These are phyloP conservation scores for Poeciliopsis occidentalis DNA, from an alignment of 2,113 vertebrate genomes.

Conservation along the genomic window DNA sequence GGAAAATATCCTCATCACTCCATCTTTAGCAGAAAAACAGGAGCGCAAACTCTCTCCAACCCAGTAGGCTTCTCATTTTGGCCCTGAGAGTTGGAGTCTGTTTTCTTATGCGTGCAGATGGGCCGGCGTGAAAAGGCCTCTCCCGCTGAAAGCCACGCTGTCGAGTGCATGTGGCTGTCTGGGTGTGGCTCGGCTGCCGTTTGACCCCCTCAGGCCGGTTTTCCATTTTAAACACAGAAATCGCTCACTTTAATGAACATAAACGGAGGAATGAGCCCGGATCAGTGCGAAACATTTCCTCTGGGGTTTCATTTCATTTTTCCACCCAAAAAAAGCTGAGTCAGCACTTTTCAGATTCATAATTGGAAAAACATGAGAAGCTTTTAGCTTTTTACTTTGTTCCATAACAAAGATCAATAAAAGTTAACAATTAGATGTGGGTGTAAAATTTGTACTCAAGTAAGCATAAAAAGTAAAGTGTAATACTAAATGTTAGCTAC, in stretches of 20 bases:
- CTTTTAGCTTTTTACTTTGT: too few species aligned
- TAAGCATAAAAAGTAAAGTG: too few species aligned
- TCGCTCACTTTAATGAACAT: conserved; percentile 33
- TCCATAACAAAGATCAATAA: too few species aligned
- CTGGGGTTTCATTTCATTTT: not conserved
- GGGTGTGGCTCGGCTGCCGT: conserved; percentile 62
- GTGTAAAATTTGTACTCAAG: too few species aligned
- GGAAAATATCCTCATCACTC: conserved; percentile 67
- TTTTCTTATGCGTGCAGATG: conserved; percentile 74
- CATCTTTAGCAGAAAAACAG: conserved; percentile 32
- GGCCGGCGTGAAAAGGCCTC: conserved; percentile 67
- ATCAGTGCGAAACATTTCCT: not conserved
- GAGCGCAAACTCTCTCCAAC: conserved; percentile 1
- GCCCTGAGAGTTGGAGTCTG: not conserved
- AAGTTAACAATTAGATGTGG: too few species aligned
- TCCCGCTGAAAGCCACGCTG: conserved; percentile 60
- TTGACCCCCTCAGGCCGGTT: conserved; percentile 57
- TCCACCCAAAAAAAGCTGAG: not conserved
- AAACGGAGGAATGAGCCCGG: not conserved
- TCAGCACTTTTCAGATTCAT: too few species aligned
- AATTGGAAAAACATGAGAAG: too few species aligned
- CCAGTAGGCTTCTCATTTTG: not conserved
- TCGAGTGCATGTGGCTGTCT: conserved; percentile 33
- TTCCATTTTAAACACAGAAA: conserved; percentile 68
- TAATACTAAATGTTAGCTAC: too few species aligned